Percentiles rank a stretch among this genome's conserved stretches.
Conservation (phyloP, 1,140 invertebrate genomes). For the Megalopta genalis region DNA sequence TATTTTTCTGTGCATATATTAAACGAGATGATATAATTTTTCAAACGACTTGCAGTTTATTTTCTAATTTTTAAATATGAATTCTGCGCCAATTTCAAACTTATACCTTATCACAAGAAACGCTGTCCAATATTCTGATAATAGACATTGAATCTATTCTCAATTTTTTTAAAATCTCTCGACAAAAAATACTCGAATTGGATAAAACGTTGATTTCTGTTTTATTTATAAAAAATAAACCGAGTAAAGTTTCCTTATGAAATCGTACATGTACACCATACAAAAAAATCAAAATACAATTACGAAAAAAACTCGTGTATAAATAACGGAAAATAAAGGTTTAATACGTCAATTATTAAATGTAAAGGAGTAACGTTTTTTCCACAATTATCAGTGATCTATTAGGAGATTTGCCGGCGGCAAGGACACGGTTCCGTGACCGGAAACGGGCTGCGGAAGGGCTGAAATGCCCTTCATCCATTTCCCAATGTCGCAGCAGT, state of each 20-base stretch:
- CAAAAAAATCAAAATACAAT: neutral
- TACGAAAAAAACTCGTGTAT: neutral
- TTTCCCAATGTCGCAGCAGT: conserved; percentile 80
- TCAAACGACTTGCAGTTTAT: no score
- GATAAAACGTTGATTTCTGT: no score
- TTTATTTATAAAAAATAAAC: neutral
- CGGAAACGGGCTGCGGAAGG: conserved; percentile 81
- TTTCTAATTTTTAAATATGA: no score
- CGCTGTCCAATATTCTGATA: no score
- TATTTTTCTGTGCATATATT: no score
- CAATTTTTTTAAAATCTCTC: no score
- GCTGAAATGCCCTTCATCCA: conserved; percentile 82
- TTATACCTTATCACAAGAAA: no score
- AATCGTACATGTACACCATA: neutral
- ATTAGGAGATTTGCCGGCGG: conserved; percentile 76
- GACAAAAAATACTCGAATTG: no score
- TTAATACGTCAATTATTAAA: neutral
- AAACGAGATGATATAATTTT: no score
- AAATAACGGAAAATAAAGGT: conserved; percentile 1
- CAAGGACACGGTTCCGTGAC: conserved; percentile 81
- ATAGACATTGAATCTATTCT: no score
- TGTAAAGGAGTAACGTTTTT: neutral
- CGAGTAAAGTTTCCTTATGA: neutral
- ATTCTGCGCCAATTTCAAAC: no score
- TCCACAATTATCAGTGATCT: conserved; percentile 17